Evolutionary conservation across 2,113 vertebrate genomes (phyloP).

Genomic region (Percopsis transmontana): DNA sequence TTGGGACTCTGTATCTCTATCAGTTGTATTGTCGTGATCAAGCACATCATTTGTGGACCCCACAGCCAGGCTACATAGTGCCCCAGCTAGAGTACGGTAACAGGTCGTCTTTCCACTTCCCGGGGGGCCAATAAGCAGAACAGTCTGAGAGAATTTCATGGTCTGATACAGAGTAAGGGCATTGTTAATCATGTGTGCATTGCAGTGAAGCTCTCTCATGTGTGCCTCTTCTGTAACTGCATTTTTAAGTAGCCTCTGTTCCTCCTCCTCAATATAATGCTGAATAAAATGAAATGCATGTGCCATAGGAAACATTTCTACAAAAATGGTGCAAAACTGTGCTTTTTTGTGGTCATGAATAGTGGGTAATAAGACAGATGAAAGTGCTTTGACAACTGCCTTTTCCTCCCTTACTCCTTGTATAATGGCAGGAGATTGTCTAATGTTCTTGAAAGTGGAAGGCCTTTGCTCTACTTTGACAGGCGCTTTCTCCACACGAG

Average conservation of each 20-base stretch:
- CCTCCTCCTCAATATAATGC: conserved; percentile 45
- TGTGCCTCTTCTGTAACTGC: conserved; percentile 72
- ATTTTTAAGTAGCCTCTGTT: conserved; percentile 46
- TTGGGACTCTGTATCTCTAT: conserved; percentile 1
- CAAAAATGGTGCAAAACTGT: conserved; percentile 70
- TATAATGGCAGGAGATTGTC: conserved; percentile 29
- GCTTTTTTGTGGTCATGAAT: conserved; percentile 48
- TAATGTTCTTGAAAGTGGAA: not conserved
- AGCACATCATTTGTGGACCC: conserved; percentile 10
- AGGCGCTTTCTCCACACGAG: conserved; percentile 6
- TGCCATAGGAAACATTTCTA: conserved; percentile 73
- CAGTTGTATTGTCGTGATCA: not conserved
- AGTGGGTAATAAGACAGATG: conserved; percentile 54
- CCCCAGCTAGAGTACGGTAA: conserved; percentile 76
- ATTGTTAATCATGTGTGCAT: conserved; percentile 53
- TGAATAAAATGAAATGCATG: conserved; percentile 43
- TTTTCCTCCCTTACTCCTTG: conserved; percentile 72
- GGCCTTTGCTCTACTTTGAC: not conserved
- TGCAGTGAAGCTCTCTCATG: conserved; percentile 59
- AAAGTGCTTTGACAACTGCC: conserved; percentile 75
- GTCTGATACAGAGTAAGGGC: conserved; percentile 77
- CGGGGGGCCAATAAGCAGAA: conserved; percentile 81
- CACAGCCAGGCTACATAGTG: conserved; percentile 71
- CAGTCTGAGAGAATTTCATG: conserved; percentile 61
- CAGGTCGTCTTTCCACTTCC: conserved; percentile 86